phyloP scores from a whole-genome alignment of 37 sponge, comb jelly and placozoan genomes.

The Spongilla lacustris region DNA sequence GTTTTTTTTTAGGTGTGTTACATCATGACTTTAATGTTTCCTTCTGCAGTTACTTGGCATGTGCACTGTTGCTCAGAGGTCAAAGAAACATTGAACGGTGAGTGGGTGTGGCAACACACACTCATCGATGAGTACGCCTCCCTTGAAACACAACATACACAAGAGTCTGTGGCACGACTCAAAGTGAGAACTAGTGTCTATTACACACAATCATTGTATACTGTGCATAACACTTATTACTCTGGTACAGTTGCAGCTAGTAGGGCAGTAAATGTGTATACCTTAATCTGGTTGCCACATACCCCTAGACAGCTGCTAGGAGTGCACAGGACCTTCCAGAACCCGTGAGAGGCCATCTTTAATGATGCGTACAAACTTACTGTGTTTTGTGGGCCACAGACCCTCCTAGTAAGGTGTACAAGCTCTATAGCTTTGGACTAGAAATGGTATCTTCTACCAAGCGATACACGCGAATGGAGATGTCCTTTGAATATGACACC shows the following conservation, averaged over 20 bases:
- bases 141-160: conserved; percentile 50
- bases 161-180: neutral
- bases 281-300: conserved; percentile 64
- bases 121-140: conserved; percentile 77
- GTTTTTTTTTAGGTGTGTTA: too few species aligned
- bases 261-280: conserved; percentile 62
- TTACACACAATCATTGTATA: neutral
- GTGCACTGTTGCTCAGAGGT: conserved; percentile 98
- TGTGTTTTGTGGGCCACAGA: conserved; percentile 80
- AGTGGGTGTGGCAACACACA: neutral
- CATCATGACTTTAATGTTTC: neutral
- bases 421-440: conserved; percentile 52
- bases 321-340: conserved; percentile 57
- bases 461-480: conserved; percentile 83
- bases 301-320: conserved; percentile 71
- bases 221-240: neutral
- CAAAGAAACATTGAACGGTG: conserved; percentile 93
- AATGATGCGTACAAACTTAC: conserved; percentile 17
- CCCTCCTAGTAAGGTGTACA: conserved; percentile 85
- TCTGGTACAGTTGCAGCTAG: neutral
- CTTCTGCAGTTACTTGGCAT: conserved; percentile 80
- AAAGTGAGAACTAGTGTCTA: neutral
- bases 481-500: conserved; percentile 80
- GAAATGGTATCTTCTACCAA: conserved; percentile 32
- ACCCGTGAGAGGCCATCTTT: conserved; percentile 24